Evolutionary conservation across 2,113 vertebrate genomes (phyloP), one percentile per base, ranked within the genome.

Genomic region (Erinaceus europaeus): DNA sequence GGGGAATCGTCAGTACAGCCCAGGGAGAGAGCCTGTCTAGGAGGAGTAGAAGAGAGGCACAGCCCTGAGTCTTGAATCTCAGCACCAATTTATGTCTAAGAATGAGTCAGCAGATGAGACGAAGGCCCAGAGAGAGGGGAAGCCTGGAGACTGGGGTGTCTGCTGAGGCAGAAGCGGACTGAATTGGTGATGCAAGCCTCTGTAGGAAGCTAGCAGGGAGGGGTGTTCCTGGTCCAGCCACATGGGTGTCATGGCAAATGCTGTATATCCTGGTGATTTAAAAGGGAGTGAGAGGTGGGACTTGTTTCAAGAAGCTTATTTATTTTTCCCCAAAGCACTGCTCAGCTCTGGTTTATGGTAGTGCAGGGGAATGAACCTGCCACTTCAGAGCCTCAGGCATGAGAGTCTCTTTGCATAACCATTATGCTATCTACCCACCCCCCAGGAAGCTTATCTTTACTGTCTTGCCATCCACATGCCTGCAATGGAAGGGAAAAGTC

Each of bases 161-260:
- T n/a, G 57, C 38, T 6, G 7, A 15, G 20, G 12, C 1, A 2
- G 21, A 46, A n/a, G n/a, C n/a, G n/a, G n/a, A n/a, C n/a, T n/a
- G n/a, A n/a, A n/a, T n/a, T n/a, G n/a, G 76, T 13, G 23, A 61
- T 6, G 23, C 57, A 40, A 50, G 44, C 20, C 23, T 48, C 50
- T 36, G 62, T 9, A 46, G 71, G 25, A n/a, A n/a, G n/a, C n/a
- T n/a, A n/a, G n/a, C n/a, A 15, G 23, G 42, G 34, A 57, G 27
- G 4, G 27, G 9, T 27, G 36, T 27, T 2, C 27, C 34, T 36
- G 36, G 7, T 1, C 52, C 20, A 74, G 40, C 25, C 64, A 10
- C 52, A 15, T 0, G 12, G 62, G 44, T 1, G 0, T 20, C 32
- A 0, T 23, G 23, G 69, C n/a, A n/a, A n/a, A n/a, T n/a, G n/a